Percentiles rank a stretch among this genome's conserved stretches.
These are phyloP conservation scores for Acanthurus leucopareius DNA, from an alignment of 2,797 vertebrate genomes.

Conservation along the genomic window DNA sequence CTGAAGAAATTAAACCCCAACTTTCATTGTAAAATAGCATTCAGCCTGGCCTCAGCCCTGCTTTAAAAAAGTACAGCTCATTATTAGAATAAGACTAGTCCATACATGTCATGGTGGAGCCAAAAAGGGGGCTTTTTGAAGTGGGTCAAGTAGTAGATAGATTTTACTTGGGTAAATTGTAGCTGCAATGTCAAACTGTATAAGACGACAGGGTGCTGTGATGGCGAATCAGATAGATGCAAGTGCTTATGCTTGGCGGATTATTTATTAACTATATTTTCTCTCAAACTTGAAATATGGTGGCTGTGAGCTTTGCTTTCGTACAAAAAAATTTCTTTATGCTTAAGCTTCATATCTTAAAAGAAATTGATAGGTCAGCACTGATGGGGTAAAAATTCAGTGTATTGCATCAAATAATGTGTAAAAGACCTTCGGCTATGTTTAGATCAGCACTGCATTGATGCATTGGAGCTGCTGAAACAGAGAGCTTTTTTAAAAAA, in stretches of 20 bases:
- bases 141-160: too few relatives aligned
- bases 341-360: background rate
- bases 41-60: too few relatives aligned
- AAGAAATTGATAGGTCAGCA: background rate
- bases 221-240: too few relatives aligned
- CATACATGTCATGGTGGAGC: too few relatives aligned
- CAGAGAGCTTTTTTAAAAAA: background rate
- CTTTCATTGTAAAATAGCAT: background rate
- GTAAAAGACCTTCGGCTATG: background rate
- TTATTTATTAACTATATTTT: background rate
- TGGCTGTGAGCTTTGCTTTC: background rate
- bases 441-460: background rate
- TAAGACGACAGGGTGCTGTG: too few relatives aligned
- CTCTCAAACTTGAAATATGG: too few relatives aligned
- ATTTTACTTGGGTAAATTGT: too few relatives aligned
- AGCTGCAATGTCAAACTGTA: too few relatives aligned
- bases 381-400: background rate
- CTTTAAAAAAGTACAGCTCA: too few relatives aligned
- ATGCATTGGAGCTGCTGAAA: background rate
- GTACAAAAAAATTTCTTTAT: background rate
- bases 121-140: too few relatives aligned
- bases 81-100: too few relatives aligned
- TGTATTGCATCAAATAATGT: background rate
- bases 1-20: background rate
- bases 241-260: background rate